These are phyloP conservation scores for Atractosteus spatula DNA, from an alignment of 2,113 vertebrate species.

Conservation along the genomic window DNA sequence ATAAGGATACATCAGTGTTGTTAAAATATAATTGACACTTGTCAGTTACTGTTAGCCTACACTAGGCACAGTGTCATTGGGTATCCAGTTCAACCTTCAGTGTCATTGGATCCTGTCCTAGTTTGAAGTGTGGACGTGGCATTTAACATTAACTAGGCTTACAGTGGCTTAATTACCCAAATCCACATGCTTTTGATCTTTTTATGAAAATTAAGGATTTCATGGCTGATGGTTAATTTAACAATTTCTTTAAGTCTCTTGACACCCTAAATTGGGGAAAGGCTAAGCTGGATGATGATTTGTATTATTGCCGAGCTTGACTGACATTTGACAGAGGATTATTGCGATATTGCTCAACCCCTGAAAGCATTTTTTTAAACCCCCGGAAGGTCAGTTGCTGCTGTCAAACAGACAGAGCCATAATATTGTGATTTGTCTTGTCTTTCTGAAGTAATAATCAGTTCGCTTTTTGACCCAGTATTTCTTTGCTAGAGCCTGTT, in stretches of 20 bases:
- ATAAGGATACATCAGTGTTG: constrained; percentile 39
- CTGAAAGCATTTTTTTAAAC: constrained; percentile 50
- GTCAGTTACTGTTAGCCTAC: constrained; percentile 19
- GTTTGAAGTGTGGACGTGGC: constrained; percentile 33
- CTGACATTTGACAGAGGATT: constrained; percentile 66
- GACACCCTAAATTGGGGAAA: constrained; percentile 40
- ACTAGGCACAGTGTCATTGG: neutral
- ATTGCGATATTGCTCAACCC: constrained; percentile 61
- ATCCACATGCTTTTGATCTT: constrained; percentile 37
- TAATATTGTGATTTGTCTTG: constrained; percentile 47
- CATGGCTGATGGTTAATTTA: constrained; percentile 55
- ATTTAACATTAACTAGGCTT: constrained; percentile 42
- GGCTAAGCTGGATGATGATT: constrained; percentile 62
- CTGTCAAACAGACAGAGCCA: constrained; percentile 49
- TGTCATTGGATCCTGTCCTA: constrained; percentile 22
- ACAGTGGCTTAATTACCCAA: constrained; percentile 53
- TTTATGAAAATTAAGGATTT: constrained; percentile 49
- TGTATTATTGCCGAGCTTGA: constrained; percentile 62
- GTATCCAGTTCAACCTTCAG: constrained; percentile 5
- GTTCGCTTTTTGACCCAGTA: neutral
- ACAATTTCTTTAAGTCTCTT: constrained; percentile 51
- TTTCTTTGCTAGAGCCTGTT: neutral
- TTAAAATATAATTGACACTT: constrained; percentile 42
- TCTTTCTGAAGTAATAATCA: constrained; percentile 20
- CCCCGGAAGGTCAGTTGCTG: constrained; percentile 66